Conservation (phyloP, 2,113 vertebrate genomes). For the Podarcis muralis region DNA sequence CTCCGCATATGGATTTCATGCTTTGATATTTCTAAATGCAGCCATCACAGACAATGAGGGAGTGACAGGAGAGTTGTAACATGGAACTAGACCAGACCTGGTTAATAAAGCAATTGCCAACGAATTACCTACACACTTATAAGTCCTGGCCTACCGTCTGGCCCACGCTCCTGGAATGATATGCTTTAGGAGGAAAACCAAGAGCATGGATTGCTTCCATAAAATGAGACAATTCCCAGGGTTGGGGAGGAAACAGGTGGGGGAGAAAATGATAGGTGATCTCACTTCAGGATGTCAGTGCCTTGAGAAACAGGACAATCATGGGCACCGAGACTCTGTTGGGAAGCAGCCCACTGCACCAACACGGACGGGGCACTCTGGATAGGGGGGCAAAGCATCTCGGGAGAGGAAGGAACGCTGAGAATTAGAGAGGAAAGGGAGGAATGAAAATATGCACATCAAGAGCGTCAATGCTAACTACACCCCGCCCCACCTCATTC, state of each 20-base stretch:
- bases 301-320: slow-evolving; percentile 74
- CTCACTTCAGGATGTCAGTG: slow-evolving; percentile 75
- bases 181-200: slow-evolving; percentile 42
- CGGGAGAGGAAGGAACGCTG: slow-evolving; percentile 72
- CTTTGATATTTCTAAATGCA: accelerated
- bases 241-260: slow-evolving; percentile 53
- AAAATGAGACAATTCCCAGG: slow-evolving; percentile 53
- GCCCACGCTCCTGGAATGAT: slow-evolving; percentile 21
- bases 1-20: neutral
- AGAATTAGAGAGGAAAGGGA: slow-evolving; percentile 75
- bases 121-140: neutral
- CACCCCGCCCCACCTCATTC: slow-evolving; percentile 14
- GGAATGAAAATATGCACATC: slow-evolving; percentile 72
- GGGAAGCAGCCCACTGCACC: slow-evolving; percentile 74
- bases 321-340: slow-evolving; percentile 70
- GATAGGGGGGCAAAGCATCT: slow-evolving; percentile 75
- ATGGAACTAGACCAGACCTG: neutral
- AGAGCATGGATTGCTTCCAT: slow-evolving; percentile 28
- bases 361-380: slow-evolving; percentile 66
- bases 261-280: slow-evolving; percentile 66
- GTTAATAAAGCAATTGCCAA: slow-evolving; percentile 5
- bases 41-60: neutral
- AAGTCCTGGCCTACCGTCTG: slow-evolving; percentile 25
- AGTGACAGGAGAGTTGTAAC: neutral
- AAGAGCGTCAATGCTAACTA: slow-evolving; percentile 51